These are phyloP conservation scores for Brassicogethes aeneus DNA, from an alignment of 2,888 invertebrate genomes.

Conservation along the genomic window DNA sequence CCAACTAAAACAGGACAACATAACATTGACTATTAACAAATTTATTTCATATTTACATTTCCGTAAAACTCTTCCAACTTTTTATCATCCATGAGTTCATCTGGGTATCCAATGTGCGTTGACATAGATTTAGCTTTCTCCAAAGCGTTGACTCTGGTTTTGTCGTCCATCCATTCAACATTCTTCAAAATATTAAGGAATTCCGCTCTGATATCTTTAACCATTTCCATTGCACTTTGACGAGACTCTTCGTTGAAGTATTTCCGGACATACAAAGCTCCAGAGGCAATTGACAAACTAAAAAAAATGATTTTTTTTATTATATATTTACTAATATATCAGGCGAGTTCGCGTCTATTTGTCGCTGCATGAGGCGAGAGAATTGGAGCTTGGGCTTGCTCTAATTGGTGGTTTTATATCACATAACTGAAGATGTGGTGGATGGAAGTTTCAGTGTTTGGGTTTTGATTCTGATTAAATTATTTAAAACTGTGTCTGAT, in stretches of 20 bases:
- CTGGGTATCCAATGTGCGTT: conserved; percentile 88
- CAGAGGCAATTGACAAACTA: conserved; percentile 66
- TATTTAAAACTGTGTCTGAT: no score
- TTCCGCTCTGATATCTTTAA: conserved; percentile 70
- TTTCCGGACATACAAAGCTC: conserved; percentile 78
- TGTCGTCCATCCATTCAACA: conserved; percentile 90
- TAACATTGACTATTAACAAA: background rate
- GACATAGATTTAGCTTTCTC: conserved; percentile 77
- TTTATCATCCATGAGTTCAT: conserved; percentile 72
- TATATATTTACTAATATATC: background rate
- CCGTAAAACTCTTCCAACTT: conserved; percentile 72
- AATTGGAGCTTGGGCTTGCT: no score
- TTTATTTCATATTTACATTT: no score
- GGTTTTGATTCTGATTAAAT: no score
- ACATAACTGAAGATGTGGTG: no score
- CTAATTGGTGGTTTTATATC: no score
- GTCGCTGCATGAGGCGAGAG: no score
- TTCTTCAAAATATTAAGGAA: conserved; percentile 71
- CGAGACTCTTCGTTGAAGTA: conserved; percentile 83
- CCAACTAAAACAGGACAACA: conserved; percentile 44
- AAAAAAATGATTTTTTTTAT: conserved; percentile 3
- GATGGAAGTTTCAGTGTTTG: no score
- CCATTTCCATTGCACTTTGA: conserved; percentile 79
- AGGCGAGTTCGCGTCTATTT: no score
- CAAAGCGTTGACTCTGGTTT: conserved; percentile 66